A percentile compares a stretch with the other conserved stretches of the same genome.
These are phyloP conservation scores for Trogon melanurus DNA, from an alignment of 2,113 vertebrate species.

Conservation along the genomic window DNA sequence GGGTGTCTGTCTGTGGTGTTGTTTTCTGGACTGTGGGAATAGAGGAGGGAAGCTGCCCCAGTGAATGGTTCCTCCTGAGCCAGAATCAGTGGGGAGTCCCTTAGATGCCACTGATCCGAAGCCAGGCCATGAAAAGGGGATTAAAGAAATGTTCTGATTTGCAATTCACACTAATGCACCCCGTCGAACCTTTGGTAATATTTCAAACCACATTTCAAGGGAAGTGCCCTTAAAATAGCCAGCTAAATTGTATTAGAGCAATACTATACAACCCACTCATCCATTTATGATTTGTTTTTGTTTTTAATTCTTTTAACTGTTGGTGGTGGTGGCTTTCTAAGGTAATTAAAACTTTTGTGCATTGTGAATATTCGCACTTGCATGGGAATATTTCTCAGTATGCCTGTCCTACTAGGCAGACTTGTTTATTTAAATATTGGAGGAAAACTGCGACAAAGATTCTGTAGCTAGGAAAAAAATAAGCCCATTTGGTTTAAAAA, in stretches of 20 bases:
- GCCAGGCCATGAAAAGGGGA: conserved; percentile 95
- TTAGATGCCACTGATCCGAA: conserved; percentile 88
- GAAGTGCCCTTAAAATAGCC: conserved; percentile 74
- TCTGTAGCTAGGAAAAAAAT: not conserved
- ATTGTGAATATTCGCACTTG: not conserved
- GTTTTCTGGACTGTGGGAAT: conserved; percentile 97
- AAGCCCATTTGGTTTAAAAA: not conserved
- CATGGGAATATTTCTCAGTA: conserved; percentile 35
- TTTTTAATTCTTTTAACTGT: conserved; percentile 62
- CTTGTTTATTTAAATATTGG: not conserved
- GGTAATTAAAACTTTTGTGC: conserved; percentile 60
- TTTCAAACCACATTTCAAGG: conserved; percentile 86
- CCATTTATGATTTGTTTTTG: conserved; percentile 56
- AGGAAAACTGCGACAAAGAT: not conserved
- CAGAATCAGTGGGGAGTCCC: conserved; percentile 96
- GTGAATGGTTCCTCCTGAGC: conserved; percentile 93
- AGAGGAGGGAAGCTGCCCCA: conserved; percentile 84
- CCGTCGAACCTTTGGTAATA: conserved; percentile 90
- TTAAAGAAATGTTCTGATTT: conserved; percentile 96
- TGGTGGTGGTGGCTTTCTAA: conserved; percentile 22
- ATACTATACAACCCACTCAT: conserved; percentile 15
- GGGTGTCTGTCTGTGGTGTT: conserved; percentile 85
- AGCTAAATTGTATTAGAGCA: conserved; percentile 63
- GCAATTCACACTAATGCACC: conserved; percentile 95
- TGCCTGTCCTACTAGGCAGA: not conserved